Percentiles rank a stretch among this genome's conserved stretches.
Evolutionary conservation across 2,113 vertebrate species (phyloP).

Genomic region (Tetrax tetrax): DNA sequence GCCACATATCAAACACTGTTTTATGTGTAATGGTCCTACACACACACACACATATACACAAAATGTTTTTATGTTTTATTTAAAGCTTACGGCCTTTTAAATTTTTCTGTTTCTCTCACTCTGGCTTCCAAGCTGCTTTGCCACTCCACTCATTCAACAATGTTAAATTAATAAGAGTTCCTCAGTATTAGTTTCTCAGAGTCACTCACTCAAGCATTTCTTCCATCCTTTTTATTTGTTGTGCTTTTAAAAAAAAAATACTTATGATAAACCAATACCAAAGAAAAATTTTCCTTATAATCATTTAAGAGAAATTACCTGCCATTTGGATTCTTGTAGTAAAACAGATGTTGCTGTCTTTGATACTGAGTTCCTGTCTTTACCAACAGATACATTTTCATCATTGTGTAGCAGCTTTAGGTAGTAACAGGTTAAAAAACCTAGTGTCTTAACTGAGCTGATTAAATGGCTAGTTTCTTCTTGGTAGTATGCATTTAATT

Average conservation of each 20-base stretch:
- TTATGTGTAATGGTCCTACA: conserved; percentile 17
- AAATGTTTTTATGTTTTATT: conserved; percentile 78
- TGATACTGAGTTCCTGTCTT: neutral
- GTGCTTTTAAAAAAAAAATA: neutral
- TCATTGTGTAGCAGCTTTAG: neutral
- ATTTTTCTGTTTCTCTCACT: conserved; percentile 37
- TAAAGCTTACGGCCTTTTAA: conserved; percentile 63
- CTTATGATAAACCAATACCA: neutral
- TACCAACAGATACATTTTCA: neutral
- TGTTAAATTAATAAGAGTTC: conserved; percentile 57
- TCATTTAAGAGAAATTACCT: neutral
- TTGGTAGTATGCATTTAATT: neutral
- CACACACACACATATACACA: neutral
- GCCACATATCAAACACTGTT: conserved; percentile 65
- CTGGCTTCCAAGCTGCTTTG: conserved; percentile 54
- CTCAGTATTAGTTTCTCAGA: conserved; percentile 39
- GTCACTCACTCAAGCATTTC: neutral
- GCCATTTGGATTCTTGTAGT: neutral
- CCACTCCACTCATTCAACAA: conserved; percentile 45
- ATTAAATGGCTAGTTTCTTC: neutral
- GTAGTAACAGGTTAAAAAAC: neutral
- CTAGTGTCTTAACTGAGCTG: neutral
- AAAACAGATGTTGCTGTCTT: neutral
- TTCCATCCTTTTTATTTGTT: conserved; percentile 5
- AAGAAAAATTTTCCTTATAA: neutral